phyloP scores from a whole-genome alignment of 2,888 invertebrate genomes.

The Lasiommata megera region DNA sequence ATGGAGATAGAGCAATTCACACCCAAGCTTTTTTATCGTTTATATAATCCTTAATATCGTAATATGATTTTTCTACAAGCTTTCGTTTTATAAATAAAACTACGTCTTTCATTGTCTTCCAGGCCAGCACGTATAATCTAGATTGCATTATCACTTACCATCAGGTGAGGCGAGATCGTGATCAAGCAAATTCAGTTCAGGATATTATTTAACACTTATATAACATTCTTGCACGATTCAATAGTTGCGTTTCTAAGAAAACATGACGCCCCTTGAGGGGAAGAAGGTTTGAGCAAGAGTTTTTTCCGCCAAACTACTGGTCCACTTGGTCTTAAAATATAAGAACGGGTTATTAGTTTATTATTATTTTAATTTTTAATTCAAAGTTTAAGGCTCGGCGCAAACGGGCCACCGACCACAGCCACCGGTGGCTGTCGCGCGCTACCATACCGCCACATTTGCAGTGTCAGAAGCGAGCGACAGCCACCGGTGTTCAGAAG shows the following conservation, averaged over 20 bases:
- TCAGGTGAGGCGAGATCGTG: background rate
- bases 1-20: too few relatives aligned
- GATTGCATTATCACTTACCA: constrained; percentile 7
- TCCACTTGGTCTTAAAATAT: background rate
- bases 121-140: constrained; percentile 1
- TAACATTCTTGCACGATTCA: background rate
- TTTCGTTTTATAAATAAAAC: background rate
- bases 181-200: constrained; percentile 1
- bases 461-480: too few relatives aligned
- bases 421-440: too few relatives aligned
- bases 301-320: background rate
- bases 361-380: too few relatives aligned
- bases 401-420: too few relatives aligned
- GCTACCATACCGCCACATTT: too few relatives aligned
- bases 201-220: constrained; percentile 10
- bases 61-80: too few relatives aligned
- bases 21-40: too few relatives aligned
- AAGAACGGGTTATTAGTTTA: background rate
- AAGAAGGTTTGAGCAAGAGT: background rate
- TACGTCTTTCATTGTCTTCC: background rate
- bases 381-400: too few relatives aligned
- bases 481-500: too few relatives aligned
- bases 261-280: background rate
- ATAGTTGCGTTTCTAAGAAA: background rate
- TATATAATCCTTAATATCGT: too few relatives aligned